These are phyloP conservation scores for Lepidocolaptes lacrymiger DNA, from an alignment of 2,797 vertebrate species.

Conservation along the genomic window DNA sequence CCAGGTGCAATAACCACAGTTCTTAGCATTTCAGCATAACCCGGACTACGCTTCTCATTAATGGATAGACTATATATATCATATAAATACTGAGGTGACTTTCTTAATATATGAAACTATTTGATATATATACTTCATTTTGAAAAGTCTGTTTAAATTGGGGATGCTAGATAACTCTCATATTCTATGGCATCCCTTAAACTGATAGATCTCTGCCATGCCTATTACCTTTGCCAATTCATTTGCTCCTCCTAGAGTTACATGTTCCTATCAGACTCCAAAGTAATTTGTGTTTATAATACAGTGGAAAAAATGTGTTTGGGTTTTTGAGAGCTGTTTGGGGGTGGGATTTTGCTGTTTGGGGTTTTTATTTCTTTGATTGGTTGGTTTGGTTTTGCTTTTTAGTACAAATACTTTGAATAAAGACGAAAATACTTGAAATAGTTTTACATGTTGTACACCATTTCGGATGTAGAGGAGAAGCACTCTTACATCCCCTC, in stretches of 20 bases:
- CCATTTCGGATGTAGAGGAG: not conserved
- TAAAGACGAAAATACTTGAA: not conserved
- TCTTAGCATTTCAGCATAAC: not conserved
- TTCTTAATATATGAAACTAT: not conserved
- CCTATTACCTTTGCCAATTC: not conserved
- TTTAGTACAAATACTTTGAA: not conserved
- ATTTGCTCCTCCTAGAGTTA: not conserved
- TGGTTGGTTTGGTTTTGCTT: accelerated
- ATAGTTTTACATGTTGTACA: not conserved
- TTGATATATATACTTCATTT: not conserved
- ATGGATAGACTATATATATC: not conserved
- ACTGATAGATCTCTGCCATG: not conserved
- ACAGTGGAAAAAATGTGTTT: not conserved
- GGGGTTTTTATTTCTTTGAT: not conserved
- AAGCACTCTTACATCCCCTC: accelerated
- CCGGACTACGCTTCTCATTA: not conserved
- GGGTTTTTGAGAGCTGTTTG: not conserved
- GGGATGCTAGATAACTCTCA: not conserved
- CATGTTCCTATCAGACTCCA: not conserved
- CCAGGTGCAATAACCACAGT: not conserved
- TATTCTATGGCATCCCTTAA: not conserved
- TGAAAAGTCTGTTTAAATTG: not conserved
- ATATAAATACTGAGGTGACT: not conserved
- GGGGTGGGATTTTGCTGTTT: not conserved
- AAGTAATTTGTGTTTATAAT: not conserved